phyloP scores from a whole-genome alignment of 2,888 invertebrate species.

The Heliconius charithonia region DNA sequence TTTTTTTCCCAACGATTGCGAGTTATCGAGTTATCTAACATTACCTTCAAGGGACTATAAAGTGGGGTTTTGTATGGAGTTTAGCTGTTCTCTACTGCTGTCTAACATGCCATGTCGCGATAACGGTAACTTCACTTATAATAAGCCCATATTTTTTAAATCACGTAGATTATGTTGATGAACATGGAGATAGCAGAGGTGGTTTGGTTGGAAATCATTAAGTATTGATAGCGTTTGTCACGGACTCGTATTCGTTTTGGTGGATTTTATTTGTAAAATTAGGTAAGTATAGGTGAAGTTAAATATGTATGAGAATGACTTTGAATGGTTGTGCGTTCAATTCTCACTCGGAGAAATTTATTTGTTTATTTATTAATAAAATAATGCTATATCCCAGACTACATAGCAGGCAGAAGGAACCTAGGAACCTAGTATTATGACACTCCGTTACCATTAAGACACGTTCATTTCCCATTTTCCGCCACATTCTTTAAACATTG shows the following conservation, averaged over 20 bases:
- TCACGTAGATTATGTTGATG: conserved; percentile 18
- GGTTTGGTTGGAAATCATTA: neutral
- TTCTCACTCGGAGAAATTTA: too few relatives aligned
- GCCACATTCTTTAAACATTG: neutral
- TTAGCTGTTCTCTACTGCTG: conserved; percentile 49
- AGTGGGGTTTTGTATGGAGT: conserved; percentile 29
- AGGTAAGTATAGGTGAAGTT: neutral
- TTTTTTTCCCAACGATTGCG: conserved; percentile 34
- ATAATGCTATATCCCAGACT: too few relatives aligned
- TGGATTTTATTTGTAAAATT: neutral
- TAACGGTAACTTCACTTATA: conserved; percentile 53
- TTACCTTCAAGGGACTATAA: conserved; percentile 41
- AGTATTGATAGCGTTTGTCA: neutral
- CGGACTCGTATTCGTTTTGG: neutral
- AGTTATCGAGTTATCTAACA: conserved; percentile 39
- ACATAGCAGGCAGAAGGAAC: neutral
- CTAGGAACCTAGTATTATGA: neutral
- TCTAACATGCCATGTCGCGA: conserved; percentile 59
- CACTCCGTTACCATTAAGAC: too few relatives aligned
- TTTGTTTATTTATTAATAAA: too few relatives aligned
- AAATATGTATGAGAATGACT: too few relatives aligned
- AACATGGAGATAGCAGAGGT: neutral
- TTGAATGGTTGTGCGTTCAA: too few relatives aligned
- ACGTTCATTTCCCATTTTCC: neutral
- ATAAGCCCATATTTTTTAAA: conserved; percentile 45